Percentiles rank a stretch among this genome's conserved stretches.
phyloP scores from a whole-genome alignment of 2,113 vertebrate genomes.

The Antigone vipio region DNA sequence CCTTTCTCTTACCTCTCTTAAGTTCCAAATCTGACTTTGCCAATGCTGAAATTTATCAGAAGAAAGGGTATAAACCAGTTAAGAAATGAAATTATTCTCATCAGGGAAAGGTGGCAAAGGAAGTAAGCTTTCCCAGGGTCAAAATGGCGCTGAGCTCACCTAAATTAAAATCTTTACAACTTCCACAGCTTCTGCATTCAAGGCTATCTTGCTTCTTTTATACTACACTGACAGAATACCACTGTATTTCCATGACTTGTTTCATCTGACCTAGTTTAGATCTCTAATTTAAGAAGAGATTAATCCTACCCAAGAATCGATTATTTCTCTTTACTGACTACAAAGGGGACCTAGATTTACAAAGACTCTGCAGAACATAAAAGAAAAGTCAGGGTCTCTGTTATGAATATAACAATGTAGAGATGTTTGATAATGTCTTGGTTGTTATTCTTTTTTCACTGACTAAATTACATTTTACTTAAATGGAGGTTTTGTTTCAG shows the following conservation, averaged over 20 bases:
- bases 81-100: background rate
- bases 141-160: background rate
- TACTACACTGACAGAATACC: background rate
- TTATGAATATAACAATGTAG: background rate
- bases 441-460: fast-evolving
- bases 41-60: background rate
- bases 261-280: background rate
- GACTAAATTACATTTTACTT: background rate
- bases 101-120: background rate
- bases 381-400: background rate
- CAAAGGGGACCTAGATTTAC: background rate
- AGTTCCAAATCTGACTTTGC: background rate
- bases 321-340: background rate
- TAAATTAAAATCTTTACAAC: background rate
- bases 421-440: background rate
- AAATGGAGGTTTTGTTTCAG: background rate
- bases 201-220: background rate
- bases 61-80: background rate
- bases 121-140: background rate
- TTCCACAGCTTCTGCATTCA: background rate
- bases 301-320: background rate
- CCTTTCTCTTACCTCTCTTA: background rate
- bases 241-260: background rate
- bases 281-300: background rate
- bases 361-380: background rate